Evolutionary conservation across 2,888 invertebrate species (phyloP).

Genomic region (Herminia tarsipennalis): DNA sequence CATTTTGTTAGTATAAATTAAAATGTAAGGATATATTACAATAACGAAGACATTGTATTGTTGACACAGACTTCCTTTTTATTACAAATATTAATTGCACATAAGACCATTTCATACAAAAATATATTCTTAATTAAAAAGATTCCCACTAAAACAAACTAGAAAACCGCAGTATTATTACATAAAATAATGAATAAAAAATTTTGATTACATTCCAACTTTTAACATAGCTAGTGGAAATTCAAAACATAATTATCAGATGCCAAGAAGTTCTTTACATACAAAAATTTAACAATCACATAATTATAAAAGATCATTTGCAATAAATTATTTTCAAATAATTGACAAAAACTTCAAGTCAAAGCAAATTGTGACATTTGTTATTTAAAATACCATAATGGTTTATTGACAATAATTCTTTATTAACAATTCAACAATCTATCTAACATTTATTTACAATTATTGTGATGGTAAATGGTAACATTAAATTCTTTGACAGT

Average conservation of each 20-base stretch:
- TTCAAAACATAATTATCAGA: slow-evolving; percentile 54
- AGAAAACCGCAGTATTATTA: slow-evolving; percentile 65
- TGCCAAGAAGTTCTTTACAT: slow-evolving; percentile 61
- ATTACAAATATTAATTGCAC: slow-evolving; percentile 85
- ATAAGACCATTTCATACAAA: slow-evolving; percentile 83
- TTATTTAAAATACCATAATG: slow-evolving; percentile 31
- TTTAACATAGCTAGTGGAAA: slow-evolving; percentile 29
- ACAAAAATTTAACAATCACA: slow-evolving; percentile 28
- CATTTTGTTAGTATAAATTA: background rate
- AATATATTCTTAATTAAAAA: slow-evolving; percentile 84
- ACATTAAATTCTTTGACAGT: slow-evolving; percentile 63
- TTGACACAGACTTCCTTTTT: slow-evolving; percentile 77
- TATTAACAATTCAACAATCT: slow-evolving; percentile 71
- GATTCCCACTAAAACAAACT: slow-evolving; percentile 78
- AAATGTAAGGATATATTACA: background rate
- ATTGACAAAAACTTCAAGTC: slow-evolving; percentile 48
- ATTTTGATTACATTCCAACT: slow-evolving; percentile 36
- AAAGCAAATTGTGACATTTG: slow-evolving; percentile 38
- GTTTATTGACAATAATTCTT: slow-evolving; percentile 40
- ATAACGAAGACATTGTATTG: slow-evolving; percentile 46
- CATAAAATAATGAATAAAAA: slow-evolving; percentile 37
- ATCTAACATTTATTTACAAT: slow-evolving; percentile 72
- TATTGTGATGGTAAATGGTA: slow-evolving; percentile 74
- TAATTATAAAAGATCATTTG: slow-evolving; percentile 17
- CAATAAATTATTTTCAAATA: slow-evolving; percentile 34